Evolutionary conservation across 2,888 invertebrate genomes (phyloP), one percentile per base, ranked within the genome.

Genomic region (Stenurella melanura): DNA sequence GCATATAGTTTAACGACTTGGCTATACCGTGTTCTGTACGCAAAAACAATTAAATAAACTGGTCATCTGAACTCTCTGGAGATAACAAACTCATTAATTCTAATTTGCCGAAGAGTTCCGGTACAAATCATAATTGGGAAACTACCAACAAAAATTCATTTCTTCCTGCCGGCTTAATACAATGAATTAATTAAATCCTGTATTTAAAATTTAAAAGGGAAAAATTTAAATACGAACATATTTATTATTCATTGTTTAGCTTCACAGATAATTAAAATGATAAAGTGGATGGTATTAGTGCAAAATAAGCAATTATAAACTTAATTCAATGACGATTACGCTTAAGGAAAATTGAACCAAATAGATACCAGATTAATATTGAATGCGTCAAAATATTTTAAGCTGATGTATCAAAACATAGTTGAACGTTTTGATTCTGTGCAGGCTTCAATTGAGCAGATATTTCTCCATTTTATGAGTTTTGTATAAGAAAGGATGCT

Each of bases 1-100:
- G 78, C 80, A 77, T 81, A 76, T 82, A 83, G 83, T 85, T 86
- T 86, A 86, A 86, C 84, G 84, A 86, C 82, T 86, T 85, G 81
- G 83, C 83, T 84, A 82, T 81, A 80, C 83, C 78, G 75, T 74
- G 77, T 79, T 75, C 76, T 68, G 68, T 77, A 78, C 80, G 81
- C 84, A 85, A 86, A 86, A 86, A 86, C 86, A 85, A 84, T 86
- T 85, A 83, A 85, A 86, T 83, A 81, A 83, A 83, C 82, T 80
- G 84, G 80, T 82, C 83, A 83, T 83, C 83, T 83, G 78, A 82
- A 83, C 81, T 82, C 84, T 79, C 82, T 30, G 69, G 84, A 82
- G 85, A 85, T 84, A 83, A 80, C 82, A 77, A 82, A 83, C 81
- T 82, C 85, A 83, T 86, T 85, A 83, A 84, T 84, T 84, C 80